A percentile compares a stretch with the other conserved stretches of the same genome.
Conservation (phyloP, 1,140 invertebrate genomes). For the Brachionus koreanus region DNA sequence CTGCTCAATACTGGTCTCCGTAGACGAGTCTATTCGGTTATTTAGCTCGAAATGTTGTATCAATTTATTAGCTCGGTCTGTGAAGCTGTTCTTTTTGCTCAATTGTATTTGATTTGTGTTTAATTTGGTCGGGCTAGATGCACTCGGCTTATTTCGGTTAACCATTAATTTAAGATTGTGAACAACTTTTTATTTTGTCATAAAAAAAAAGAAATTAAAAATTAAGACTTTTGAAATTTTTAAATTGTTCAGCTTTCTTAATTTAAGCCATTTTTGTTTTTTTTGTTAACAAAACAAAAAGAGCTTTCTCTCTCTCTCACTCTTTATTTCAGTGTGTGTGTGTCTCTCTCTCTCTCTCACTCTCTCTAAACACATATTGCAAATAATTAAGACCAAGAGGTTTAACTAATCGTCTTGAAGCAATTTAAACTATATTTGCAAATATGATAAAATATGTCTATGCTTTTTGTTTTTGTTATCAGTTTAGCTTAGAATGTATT, state of each 20-base stretch:
- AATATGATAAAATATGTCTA: constrained; percentile 17
- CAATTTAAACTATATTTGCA: neutral
- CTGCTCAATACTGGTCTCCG: neutral
- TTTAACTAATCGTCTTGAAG: constrained; percentile 27
- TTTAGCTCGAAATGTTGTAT: neutral
- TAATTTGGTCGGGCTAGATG: neutral
- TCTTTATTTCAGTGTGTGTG: neutral
- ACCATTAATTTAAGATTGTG: constrained; percentile 32
- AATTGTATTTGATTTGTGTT: neutral
- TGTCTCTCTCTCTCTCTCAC: neutral
- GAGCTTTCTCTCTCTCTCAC: neutral
- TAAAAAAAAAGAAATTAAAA: neutral
- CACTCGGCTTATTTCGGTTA: constrained; percentile 10
- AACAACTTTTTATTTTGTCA: neutral
- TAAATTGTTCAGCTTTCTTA: neutral
- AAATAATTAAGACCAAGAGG: neutral
- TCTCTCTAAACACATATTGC: neutral
- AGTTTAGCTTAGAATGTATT: neutral
- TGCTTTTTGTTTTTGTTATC: neutral
- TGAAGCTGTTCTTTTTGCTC: constrained; percentile 26
- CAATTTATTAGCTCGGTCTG: constrained; percentile 17
- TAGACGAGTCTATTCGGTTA: neutral
- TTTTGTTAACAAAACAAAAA: constrained; percentile 4
- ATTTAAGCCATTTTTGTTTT: constrained; percentile 19
- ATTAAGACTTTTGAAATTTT: constrained; percentile 2